Evolutionary conservation across 2,888 invertebrate species (phyloP).

Genomic region (Exocentrus adspersus): DNA sequence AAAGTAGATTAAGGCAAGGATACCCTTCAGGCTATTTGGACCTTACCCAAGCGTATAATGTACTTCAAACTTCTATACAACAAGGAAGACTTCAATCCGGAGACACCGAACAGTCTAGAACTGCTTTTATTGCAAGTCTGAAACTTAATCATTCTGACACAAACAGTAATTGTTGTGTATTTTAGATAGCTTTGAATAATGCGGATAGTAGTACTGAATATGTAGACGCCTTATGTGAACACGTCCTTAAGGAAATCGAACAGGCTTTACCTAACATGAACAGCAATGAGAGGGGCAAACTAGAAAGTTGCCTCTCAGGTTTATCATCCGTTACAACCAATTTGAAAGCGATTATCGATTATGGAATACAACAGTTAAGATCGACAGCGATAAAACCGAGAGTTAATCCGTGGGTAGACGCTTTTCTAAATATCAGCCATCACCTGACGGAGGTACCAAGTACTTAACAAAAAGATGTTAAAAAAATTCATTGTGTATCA

Average conservation of each 20-base stretch:
- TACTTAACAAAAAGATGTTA: neutral
- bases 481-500: neutral
- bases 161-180: no score
- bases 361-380: conserved; percentile 82
- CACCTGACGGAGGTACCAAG: conserved; percentile 78
- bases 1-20: conserved; percentile 78
- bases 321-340: conserved; percentile 69
- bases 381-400: conserved; percentile 85
- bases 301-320: conserved; percentile 77
- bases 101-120: conserved; percentile 80
- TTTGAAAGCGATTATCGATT: conserved; percentile 76
- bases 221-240: conserved; percentile 84
- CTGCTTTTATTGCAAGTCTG: conserved; percentile 77
- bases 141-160: no score
- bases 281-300: conserved; percentile 73
- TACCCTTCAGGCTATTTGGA: conserved; percentile 83
- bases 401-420: conserved; percentile 84
- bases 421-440: conserved; percentile 80
- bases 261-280: conserved; percentile 71
- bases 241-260: conserved; percentile 77
- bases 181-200: conserved; percentile 86
- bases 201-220: conserved; percentile 92
- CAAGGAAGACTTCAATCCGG: conserved; percentile 82
- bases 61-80: conserved; percentile 81
- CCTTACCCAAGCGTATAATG: conserved; percentile 84